Percentiles rank a stretch among this genome's conserved stretches.
phyloP scores from a whole-genome alignment of 2,113 vertebrate genomes.

The Phainopepla nitens region DNA sequence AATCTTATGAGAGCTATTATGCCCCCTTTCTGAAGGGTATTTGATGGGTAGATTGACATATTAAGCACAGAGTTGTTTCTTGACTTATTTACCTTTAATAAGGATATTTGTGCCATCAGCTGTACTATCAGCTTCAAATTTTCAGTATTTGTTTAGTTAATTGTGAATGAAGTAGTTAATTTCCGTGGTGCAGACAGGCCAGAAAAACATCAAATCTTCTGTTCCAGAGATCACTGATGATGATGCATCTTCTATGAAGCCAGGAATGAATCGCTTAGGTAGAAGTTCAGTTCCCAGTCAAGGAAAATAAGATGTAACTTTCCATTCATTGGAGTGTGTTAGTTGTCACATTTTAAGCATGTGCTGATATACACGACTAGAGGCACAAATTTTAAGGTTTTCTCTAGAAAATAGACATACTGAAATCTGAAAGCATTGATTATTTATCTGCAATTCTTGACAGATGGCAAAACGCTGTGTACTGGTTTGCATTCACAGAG shows the following conservation, averaged over 20 bases:
- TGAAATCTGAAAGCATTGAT: not conserved
- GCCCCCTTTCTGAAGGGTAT: not conserved
- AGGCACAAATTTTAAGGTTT: not conserved
- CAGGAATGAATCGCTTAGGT: not conserved
- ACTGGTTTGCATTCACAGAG: not conserved
- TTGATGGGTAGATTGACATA: not conserved
- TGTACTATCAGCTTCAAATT: not conserved
- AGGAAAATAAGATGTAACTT: not conserved
- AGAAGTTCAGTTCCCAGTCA: not conserved
- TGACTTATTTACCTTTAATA: not conserved
- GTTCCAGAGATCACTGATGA: not conserved
- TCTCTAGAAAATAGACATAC: not conserved
- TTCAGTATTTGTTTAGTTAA: not conserved
- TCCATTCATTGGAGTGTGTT: not conserved
- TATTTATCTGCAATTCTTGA: not conserved
- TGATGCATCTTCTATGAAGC: not conserved
- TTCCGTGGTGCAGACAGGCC: not conserved
- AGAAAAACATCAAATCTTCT: not conserved
- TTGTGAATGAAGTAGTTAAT: not conserved
- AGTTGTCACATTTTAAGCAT: not conserved
- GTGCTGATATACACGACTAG: not conserved
- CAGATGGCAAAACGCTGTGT: not conserved
- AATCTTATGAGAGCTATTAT: not conserved
- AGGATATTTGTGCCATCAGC: not conserved
- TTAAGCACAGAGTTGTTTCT: not conserved